A percentile compares a stretch with the other conserved stretches of the same genome.
Conservation (phyloP, 2,797 vertebrate species). For the Sandelia bainsii region DNA sequence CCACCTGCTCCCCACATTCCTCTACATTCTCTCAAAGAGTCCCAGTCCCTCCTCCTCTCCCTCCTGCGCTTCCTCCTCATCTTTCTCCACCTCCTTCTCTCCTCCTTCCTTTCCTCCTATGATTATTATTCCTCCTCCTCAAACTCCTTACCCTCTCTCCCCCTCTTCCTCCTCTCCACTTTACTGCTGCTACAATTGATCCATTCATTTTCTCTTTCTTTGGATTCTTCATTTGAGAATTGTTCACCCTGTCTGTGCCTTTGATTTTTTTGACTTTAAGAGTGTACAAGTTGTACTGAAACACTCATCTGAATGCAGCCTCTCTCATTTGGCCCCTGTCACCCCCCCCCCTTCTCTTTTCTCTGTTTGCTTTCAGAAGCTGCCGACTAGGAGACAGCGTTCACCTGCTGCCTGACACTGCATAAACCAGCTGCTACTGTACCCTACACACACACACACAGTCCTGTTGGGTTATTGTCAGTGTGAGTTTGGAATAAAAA, state of each 20-base stretch:
- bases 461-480: slow-evolving; percentile 67
- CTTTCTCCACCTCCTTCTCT: slow-evolving; percentile 35
- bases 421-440: slow-evolving; percentile 82
- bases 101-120: slow-evolving; percentile 7
- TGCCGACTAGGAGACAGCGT: slow-evolving; percentile 70
- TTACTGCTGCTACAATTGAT: slow-evolving; percentile 20
- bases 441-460: slow-evolving; percentile 41
- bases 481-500: slow-evolving; percentile 65
- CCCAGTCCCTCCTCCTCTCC: slow-evolving; percentile 61
- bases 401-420: slow-evolving; percentile 80
- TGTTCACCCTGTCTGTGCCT: slow-evolving; percentile 23
- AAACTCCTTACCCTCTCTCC: neutral
- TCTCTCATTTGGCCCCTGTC: slow-evolving; percentile 58
- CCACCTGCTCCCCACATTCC: slow-evolving; percentile 88
- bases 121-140: slow-evolving; percentile 18
- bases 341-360: slow-evolving; percentile 42
- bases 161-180: slow-evolving; percentile 28
- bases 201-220: slow-evolving; percentile 43
- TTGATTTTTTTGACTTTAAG: slow-evolving; percentile 34
- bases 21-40: slow-evolving; percentile 82
- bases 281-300: slow-evolving; percentile 33
- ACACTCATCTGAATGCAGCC: slow-evolving; percentile 47
- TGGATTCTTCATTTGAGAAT: slow-evolving; percentile 41
- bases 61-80: slow-evolving; percentile 51
- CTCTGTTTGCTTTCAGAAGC: slow-evolving; percentile 63